These are phyloP conservation scores for Melieria crassipennis DNA, from an alignment of 2,888 invertebrate genomes.

Conservation along the genomic window DNA sequence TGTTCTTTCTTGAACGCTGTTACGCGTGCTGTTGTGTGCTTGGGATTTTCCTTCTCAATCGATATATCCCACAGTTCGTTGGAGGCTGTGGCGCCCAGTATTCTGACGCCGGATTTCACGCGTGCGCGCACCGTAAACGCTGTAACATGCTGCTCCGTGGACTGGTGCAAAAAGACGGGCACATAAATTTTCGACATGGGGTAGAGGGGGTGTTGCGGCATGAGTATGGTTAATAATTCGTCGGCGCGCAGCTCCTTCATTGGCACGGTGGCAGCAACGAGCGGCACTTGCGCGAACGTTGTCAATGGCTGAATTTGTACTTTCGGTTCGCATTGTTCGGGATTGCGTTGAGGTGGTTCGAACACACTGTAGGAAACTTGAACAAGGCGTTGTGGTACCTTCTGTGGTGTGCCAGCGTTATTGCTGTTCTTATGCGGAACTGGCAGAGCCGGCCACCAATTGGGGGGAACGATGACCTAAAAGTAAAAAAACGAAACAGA, in stretches of 20 bases:
- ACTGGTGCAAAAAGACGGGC: constrained; percentile 85
- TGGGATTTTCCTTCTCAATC: constrained; percentile 81
- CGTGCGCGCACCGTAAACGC: constrained; percentile 90
- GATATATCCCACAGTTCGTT: constrained; percentile 87
- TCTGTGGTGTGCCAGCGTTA: constrained; percentile 66
- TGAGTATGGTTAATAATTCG: constrained; percentile 83
- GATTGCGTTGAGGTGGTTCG: constrained; percentile 78
- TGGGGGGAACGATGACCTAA: constrained; percentile 82
- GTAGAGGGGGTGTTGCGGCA: constrained; percentile 89
- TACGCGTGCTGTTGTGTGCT: constrained; percentile 88
- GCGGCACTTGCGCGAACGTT: constrained; percentile 73
- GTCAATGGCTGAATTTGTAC: constrained; percentile 77
- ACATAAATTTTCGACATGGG: constrained; percentile 90
- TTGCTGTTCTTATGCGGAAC: constrained; percentile 72
- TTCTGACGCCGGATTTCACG: constrained; percentile 86
- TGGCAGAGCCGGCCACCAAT: constrained; percentile 88
- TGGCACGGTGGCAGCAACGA: constrained; percentile 80
- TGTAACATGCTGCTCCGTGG: constrained; percentile 74
- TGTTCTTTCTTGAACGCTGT: constrained; percentile 79
- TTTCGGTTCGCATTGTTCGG: constrained; percentile 78
- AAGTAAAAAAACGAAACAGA: constrained; percentile 4
- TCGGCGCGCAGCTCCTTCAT: constrained; percentile 87
- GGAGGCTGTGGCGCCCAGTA: constrained; percentile 84
- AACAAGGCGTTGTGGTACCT: constrained; percentile 78
- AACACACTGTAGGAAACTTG: constrained; percentile 89